Evolutionary conservation across 2,113 vertebrate species (phyloP).

Genomic region (Seriola quinqueradiata): DNA sequence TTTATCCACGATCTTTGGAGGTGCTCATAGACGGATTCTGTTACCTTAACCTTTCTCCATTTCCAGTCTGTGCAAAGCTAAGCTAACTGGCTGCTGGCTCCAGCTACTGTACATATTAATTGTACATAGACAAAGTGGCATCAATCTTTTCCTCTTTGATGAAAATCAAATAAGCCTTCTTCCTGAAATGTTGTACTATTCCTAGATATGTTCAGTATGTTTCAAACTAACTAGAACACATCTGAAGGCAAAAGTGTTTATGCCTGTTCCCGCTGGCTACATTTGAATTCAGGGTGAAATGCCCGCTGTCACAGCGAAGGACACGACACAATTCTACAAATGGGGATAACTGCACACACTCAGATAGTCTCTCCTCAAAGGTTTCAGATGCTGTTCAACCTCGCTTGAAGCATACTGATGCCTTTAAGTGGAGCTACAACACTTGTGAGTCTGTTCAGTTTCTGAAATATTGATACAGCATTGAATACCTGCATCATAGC

Average conservation of each 20-base stretch:
- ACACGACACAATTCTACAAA: neutral
- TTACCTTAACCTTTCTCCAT: neutral
- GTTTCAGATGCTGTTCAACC: neutral
- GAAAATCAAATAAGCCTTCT: neutral
- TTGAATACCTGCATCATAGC: constrained; percentile 11
- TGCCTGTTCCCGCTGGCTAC: neutral
- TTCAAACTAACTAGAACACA: neutral
- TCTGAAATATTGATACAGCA: constrained; percentile 15
- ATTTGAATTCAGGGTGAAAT: neutral
- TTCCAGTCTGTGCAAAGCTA: constrained; percentile 16
- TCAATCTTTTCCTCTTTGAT: constrained; percentile 25
- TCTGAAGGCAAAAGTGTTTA: neutral
- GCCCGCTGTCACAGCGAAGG: neutral
- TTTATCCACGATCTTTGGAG: neutral
- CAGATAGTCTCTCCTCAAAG: neutral
- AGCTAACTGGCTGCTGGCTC: constrained; percentile 14
- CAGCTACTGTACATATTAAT: neutral
- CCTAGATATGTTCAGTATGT: neutral
- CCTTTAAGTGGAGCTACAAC: constrained; percentile 2
- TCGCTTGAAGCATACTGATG: neutral
- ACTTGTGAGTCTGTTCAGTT: neutral
- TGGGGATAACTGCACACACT: neutral
- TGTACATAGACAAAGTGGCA: neutral
- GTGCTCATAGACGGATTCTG: neutral
- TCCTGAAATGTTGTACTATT: constrained; percentile 31